Evolutionary conservation across 2,888 invertebrate genomes (phyloP), one percentile per base, ranked within the genome.

Genomic region (Aelia acuminata): DNA sequence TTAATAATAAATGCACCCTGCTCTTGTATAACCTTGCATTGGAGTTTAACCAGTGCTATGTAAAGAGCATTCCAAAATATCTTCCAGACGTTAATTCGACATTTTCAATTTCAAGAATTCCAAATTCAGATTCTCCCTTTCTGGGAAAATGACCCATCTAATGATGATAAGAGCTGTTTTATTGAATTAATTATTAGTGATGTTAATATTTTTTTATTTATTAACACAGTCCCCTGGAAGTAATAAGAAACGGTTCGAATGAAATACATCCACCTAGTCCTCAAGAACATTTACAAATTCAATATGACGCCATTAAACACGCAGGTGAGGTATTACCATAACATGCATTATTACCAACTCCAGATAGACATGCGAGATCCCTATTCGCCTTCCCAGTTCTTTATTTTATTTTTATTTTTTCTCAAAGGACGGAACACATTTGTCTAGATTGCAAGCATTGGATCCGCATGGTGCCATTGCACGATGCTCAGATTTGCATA

Each of bases 271-370:
- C 43, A 80, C n/a, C 10, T 43, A n/a, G n/a, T 10, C 22, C n/a
- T 43, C n/a, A 80, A 80, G 22, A 80, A 80, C 43, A 43, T 80
- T 80, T 80, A 80, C 43, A 80, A 80, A 80, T 80, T 80, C 80
- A 47, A 80, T 80, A 80, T 80, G 43, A 80, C 43, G 39, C 80
- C 80, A 80, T 80, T 80, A 80, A 80, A 80, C 80, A 80, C 80
- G 80, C 39, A 80, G 80, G 80, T 80, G 80, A 47, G 80, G 43
- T 39, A 80, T 80, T 80, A 80, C 43, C 80, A 80, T 80, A 80
- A 80, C 80, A 80, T 80, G 80, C 80, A 80, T 80, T 80, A 43
- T n/a, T 80, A 47, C 39, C 80, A 80, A 80, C 80, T 22, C n/a
- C 13, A 80, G 80, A 80, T 47, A 80, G 80, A 80, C 80, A 80